phyloP scores from a whole-genome alignment of 1,140 invertebrate genomes.

The Drosophila athabasca region DNA sequence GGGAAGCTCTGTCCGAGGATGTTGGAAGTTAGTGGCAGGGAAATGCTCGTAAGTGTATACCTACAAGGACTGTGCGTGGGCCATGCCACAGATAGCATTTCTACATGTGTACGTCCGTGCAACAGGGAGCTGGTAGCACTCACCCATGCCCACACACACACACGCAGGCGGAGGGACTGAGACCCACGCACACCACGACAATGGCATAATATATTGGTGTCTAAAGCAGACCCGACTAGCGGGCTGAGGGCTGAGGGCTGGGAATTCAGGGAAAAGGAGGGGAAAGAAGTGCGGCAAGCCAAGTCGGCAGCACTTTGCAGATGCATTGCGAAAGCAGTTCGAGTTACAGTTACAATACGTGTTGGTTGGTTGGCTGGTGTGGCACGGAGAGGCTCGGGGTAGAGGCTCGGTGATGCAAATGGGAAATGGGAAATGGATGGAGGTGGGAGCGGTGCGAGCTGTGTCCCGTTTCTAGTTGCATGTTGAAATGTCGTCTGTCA shows the following conservation, averaged over 20 bases:
- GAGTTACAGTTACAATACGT: conserved; percentile 56
- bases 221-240: conserved; percentile 51
- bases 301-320: conserved; percentile 50
- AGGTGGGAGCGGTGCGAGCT: conserved; percentile 34
- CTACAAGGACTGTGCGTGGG: conserved; percentile 5
- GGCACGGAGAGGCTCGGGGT: background rate
- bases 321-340: conserved; percentile 46
- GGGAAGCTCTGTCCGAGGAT: conserved; percentile 15
- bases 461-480: conserved; percentile 64
- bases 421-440: conserved; percentile 27
- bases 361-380: conserved; percentile 19
- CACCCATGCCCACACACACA: conserved; percentile 11
- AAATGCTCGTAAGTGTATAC: conserved; percentile 27
- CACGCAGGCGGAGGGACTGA: background rate
- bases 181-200: conserved; percentile 35
- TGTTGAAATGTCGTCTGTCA: conserved; percentile 81
- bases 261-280: no score
- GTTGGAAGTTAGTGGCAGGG: conserved; percentile 20
- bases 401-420: conserved; percentile 11
- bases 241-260: conserved; percentile 21
- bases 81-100: conserved; percentile 12
- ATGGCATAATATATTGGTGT: conserved; percentile 73
- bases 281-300: conserved; percentile 7
- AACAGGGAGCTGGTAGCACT: conserved; percentile 53
- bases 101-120: conserved; percentile 26